Conservation (phyloP, 2,113 vertebrate species). For the Hemiscyllium ocellatum region DNA sequence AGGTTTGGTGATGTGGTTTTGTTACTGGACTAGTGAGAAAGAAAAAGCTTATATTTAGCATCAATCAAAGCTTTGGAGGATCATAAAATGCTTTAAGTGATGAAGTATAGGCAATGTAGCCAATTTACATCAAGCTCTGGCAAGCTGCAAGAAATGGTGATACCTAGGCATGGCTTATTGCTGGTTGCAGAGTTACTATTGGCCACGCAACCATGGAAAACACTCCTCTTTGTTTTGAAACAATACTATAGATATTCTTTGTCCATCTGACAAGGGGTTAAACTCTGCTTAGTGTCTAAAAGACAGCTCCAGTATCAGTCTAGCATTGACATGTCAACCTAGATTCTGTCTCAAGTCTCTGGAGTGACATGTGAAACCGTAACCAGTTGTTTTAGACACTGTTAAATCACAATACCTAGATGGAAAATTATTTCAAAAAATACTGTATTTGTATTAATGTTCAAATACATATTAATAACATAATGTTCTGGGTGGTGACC, state of each 20-base stretch:
- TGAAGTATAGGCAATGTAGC: neutral
- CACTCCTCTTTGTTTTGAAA: too few species aligned
- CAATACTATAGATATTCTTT: too few species aligned
- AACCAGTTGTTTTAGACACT: neutral
- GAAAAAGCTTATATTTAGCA: neutral
- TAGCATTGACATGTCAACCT: neutral
- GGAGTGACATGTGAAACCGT: neutral
- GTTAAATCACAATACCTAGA: neutral
- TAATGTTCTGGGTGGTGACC: neutral
- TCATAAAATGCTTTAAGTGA: neutral
- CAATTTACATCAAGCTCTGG: neutral
- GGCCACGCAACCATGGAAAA: too few species aligned
- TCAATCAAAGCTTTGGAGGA: neutral
- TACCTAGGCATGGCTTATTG: neutral
- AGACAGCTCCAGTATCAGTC: neutral
- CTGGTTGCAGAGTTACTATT: neutral
- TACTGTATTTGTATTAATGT: neutral
- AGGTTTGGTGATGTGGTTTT: neutral
- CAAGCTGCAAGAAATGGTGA: neutral
- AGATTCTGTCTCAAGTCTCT: neutral
- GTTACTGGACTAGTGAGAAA: neutral
- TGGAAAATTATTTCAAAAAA: neutral
- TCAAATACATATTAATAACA: neutral
- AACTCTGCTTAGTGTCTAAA: too few species aligned
- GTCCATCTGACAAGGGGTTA: neutral